Conservation (phyloP, 2,888 invertebrate genomes). For the Xanthostigma xanthostigma region DNA sequence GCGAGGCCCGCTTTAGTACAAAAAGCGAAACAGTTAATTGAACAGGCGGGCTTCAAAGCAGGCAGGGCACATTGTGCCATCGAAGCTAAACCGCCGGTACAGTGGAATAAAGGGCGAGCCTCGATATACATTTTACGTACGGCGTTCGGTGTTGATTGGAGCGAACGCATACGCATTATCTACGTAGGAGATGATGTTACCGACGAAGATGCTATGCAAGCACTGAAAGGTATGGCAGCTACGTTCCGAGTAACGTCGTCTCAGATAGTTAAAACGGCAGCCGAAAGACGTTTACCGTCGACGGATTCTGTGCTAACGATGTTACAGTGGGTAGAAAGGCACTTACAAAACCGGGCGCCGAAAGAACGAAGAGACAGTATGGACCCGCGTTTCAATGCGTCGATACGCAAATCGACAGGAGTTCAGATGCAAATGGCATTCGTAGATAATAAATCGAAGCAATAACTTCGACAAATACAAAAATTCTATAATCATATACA, state of each 20-base stretch:
- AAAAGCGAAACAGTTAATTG: conserved; percentile 57
- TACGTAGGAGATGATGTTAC: conserved; percentile 82
- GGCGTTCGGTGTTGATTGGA: conserved; percentile 84
- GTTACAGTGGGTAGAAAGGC: conserved; percentile 81
- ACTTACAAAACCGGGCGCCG: conserved; percentile 65
- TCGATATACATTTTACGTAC: conserved; percentile 81
- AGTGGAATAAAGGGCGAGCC: conserved; percentile 84
- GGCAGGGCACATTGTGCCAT: conserved; percentile 72
- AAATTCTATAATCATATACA: neutral
- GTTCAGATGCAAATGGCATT: conserved; percentile 68
- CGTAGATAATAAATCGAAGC: conserved; percentile 4
- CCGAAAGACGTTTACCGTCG: conserved; percentile 72
- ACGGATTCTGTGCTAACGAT: conserved; percentile 81
- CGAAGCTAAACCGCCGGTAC: conserved; percentile 81
- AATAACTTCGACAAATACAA: neutral
- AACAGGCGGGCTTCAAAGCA: conserved; percentile 61
- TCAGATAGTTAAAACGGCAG: conserved; percentile 70
- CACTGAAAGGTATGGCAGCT: conserved; percentile 83
- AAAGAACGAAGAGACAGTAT: conserved; percentile 27
- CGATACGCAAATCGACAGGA: conserved; percentile 49
- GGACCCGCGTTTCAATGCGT: conserved; percentile 41
- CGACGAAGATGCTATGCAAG: conserved; percentile 87
- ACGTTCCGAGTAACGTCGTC: conserved; percentile 81
- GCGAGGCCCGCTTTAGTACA: conserved; percentile 51
- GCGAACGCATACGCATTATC: conserved; percentile 75